Evolutionary conservation across 2,113 vertebrate species (phyloP), one percentile per base, ranked within the genome.

Genomic region (Uropsilus gracilis): DNA sequence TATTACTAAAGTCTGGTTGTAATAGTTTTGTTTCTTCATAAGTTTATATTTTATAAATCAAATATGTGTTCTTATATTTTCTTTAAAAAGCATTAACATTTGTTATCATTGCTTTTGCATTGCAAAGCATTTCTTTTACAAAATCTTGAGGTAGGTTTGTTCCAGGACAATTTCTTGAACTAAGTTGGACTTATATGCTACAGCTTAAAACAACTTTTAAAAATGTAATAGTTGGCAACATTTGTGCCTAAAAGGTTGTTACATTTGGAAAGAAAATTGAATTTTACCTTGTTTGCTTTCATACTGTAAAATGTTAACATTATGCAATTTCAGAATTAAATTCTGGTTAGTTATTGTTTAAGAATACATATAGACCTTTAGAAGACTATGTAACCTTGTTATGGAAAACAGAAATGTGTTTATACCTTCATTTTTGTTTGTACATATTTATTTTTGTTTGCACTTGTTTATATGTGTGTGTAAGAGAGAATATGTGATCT

Each of bases 61-160:
- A 92, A 90, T 48, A 63, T 94, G 8, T 86, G 13, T 84, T 69
- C n/a, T 93, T 76, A 10, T 34, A 57, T 81, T 87, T 63, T 72
- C 11, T 73, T 66, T 72, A 34, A 88, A 86, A 94, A 84, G 4
- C 46, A 92, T 72, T 85, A 32, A 68, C 77, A 53, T 93, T 83
- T 63, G 6, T 87, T 87, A 69, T 63, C 14, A 42, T 75, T 96
- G 46, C 39, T 96, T 28, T 96, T 85, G 17, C 6, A 77, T 96
- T 85, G 17, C 6, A 77, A 59, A 77, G 14, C 9, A 48, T 46
- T 89, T 95, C 37, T 97, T 4, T 81, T 92, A 44, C 28, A 86
- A 93, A 89, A 8, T 82, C 32, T 95, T 75, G 17, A 76, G 87
- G 12, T 84, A 90, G 8, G n/a, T 96, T 94, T 86, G 81, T 92